A percentile compares a stretch with the other conserved stretches of the same genome.
Evolutionary conservation across 35 echinoderm and acorn worm species (phyloP).

Genomic region (Apostichopus parvimensis): DNA sequence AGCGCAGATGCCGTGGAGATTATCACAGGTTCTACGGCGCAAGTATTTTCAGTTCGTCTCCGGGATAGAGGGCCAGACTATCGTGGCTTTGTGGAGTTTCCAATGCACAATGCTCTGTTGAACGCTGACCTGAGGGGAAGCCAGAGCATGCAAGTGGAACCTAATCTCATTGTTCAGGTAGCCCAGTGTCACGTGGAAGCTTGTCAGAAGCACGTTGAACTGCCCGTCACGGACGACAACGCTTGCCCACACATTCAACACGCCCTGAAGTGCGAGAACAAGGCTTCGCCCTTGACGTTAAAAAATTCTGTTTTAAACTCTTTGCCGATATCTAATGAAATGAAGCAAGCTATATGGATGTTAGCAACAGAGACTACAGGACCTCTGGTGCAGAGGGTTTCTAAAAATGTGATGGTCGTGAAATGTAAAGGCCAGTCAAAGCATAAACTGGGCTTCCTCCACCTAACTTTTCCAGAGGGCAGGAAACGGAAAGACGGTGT

Average conservation of each 20-base stretch:
- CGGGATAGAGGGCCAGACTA: slow-evolving; percentile 92
- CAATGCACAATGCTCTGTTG: slow-evolving; percentile 59
- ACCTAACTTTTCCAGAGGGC: slow-evolving; percentile 86
- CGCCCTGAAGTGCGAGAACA: slow-evolving; percentile 73
- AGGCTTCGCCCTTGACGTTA: slow-evolving; percentile 83
- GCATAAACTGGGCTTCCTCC: slow-evolving; percentile 88
- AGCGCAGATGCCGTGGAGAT: slow-evolving; percentile 95
- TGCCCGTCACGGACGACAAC: slow-evolving; percentile 37
- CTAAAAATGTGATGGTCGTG: slow-evolving; percentile 98
- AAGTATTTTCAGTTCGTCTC: slow-evolving; percentile 90
- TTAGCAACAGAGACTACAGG: slow-evolving; percentile 96
- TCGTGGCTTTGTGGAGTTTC: slow-evolving; percentile 88
- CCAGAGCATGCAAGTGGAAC: slow-evolving; percentile 61
- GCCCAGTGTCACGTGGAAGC: slow-evolving; percentile 86
- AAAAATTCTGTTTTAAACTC: slow-evolving; percentile 95
- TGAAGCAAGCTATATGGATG: slow-evolving; percentile 98
- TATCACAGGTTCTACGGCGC: slow-evolving; percentile 91
- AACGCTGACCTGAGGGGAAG: slow-evolving; percentile 32
- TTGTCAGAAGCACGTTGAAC: slow-evolving; percentile 68
- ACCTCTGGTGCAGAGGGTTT: slow-evolving; percentile 91
- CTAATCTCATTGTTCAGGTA: slow-evolving; percentile 52
- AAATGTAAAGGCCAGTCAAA: slow-evolving; percentile 96
- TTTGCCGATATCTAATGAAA: slow-evolving; percentile 93
- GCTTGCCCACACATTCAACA: slow-evolving; percentile 78
- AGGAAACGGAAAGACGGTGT: slow-evolving; percentile 68